Evolutionary conservation across 1,140 invertebrate genomes (phyloP).

Genomic region (Drosophila varians): DNA sequence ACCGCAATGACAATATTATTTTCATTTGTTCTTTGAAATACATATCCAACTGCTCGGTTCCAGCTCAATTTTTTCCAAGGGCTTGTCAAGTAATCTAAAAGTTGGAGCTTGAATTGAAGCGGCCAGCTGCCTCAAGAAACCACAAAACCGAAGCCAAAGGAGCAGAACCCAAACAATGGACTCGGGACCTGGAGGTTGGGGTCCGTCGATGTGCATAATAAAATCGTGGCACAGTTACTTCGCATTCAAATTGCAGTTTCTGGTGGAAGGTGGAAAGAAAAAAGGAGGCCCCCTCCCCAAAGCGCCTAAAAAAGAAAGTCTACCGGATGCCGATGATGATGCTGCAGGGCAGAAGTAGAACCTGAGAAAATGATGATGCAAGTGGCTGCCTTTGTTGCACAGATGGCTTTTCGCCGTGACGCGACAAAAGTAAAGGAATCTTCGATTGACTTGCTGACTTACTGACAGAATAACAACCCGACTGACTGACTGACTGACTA

Average conservation of each 20-base stretch:
- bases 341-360: slow-evolving; percentile 67
- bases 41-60: not conserved
- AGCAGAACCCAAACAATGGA: slow-evolving; percentile 15
- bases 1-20: not conserved
- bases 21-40: slow-evolving; percentile 1
- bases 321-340: slow-evolving; percentile 17
- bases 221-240: slow-evolving; percentile 68
- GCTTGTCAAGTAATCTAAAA: slow-evolving; percentile 12
- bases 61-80: not conserved
- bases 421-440: slow-evolving; percentile 26
- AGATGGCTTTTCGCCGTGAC: slow-evolving; percentile 22
- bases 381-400: slow-evolving; percentile 8
- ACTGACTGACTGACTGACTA: slow-evolving; percentile 29
- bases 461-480: slow-evolving; percentile 25
- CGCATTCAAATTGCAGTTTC: slow-evolving; percentile 34
- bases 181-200: slow-evolving; percentile 9
- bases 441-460: slow-evolving; percentile 55
- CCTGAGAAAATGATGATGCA: slow-evolving; percentile 54
- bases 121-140: slow-evolving; percentile 22
- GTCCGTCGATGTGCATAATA: slow-evolving; percentile 72
- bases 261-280: not conserved
- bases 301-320: slow-evolving; percentile 18
- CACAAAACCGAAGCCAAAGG: slow-evolving; percentile 1
- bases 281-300: not conserved
- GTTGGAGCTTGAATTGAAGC: slow-evolving; percentile 10